Percentiles rank a stretch among this genome's conserved stretches.
These are phyloP conservation scores for Arrhamphus sclerolepis DNA, from an alignment of 2,797 vertebrate species.

Conservation along the genomic window DNA sequence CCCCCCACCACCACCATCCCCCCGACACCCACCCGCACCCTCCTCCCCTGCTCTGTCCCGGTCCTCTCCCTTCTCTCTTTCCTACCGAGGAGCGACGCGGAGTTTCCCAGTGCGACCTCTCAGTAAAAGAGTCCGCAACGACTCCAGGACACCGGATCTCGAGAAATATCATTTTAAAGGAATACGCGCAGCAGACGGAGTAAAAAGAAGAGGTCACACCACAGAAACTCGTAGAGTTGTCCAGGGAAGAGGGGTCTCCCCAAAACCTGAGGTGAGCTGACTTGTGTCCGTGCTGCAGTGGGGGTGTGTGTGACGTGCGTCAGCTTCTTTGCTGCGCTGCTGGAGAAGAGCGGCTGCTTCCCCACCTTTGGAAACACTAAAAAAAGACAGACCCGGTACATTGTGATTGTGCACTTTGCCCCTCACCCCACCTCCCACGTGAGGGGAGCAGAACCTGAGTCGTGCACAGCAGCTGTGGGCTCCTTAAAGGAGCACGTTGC, in stretches of 20 bases:
- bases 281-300: conserved; percentile 56
- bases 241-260: conserved; percentile 65
- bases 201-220: background rate
- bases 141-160: conserved; percentile 49
- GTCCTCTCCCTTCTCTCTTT: conserved; percentile 54
- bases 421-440: background rate
- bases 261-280: conserved; percentile 71
- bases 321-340: conserved; percentile 33
- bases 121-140: conserved; percentile 46
- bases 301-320: conserved; percentile 38
- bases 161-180: conserved; percentile 26
- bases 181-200: background rate
- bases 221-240: conserved; percentile 21
- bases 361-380: background rate
- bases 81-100: conserved; percentile 57
- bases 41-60: conserved; percentile 29
- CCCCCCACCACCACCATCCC: conserved; percentile 26
- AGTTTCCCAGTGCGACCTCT: conserved; percentile 59
- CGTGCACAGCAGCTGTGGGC: conserved; percentile 38
- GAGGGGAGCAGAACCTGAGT: conserved; percentile 8
- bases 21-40: background rate
- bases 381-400: background rate
- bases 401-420: conserved; percentile 20
- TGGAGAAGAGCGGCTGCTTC: conserved; percentile 15
- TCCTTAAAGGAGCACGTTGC: conserved; percentile 39